phyloP scores from a whole-genome alignment of 2,888 invertebrate genomes.

The Uloborus plumipes region DNA sequence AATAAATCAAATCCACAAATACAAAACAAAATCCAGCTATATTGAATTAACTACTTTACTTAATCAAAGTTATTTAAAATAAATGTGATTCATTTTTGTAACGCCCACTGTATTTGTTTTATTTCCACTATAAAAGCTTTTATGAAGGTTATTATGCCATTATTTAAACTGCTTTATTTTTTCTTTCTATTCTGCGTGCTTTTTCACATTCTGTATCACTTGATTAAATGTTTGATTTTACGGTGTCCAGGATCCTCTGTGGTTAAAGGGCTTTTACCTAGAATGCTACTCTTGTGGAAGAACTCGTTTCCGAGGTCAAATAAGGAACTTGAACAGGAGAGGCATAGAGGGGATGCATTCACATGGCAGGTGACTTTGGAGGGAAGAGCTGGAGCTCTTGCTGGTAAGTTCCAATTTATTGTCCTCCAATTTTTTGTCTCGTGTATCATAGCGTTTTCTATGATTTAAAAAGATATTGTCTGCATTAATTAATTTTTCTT shows the following conservation, averaged over 20 bases:
- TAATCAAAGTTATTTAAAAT: no score
- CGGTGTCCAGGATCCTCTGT: slow-evolving; percentile 83
- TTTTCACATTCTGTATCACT: background rate
- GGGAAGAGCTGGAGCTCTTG: slow-evolving; percentile 94
- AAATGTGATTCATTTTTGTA: no score
- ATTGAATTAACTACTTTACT: no score
- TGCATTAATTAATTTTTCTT: background rate
- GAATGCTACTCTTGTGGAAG: slow-evolving; percentile 95
- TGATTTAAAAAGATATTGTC: no score
- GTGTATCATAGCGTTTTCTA: background rate
- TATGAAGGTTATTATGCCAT: no score
- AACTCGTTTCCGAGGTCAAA: slow-evolving; percentile 97
- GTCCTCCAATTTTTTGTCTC: background rate
- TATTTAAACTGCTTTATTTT: no score
- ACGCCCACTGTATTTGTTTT: no score
- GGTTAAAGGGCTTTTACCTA: slow-evolving; percentile 89
- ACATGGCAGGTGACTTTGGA: slow-evolving; percentile 99
- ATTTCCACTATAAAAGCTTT: no score
- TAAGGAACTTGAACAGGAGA: slow-evolving; percentile 97
- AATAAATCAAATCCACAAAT: no score
- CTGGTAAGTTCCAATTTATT: slow-evolving; percentile 72
- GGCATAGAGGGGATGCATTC: slow-evolving; percentile 94
- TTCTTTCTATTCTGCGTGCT: no score
- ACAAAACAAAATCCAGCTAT: no score
- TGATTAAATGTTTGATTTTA: background rate